Conservation (phyloP, 2,113 vertebrate genomes). For the Cephalophus harveyi region DNA sequence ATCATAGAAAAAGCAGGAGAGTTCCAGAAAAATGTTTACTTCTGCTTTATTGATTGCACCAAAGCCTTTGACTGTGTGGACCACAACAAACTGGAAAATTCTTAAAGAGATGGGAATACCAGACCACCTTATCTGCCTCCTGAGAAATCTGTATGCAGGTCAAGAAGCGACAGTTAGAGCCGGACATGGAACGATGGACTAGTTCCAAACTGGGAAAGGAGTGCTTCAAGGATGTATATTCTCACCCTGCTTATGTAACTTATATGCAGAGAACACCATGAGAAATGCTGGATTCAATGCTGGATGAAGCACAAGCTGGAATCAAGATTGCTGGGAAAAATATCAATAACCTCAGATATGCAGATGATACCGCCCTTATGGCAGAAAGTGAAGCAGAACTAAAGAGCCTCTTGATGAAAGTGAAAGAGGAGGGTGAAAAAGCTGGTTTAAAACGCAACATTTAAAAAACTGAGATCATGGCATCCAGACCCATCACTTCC, state of each 20-base stretch:
- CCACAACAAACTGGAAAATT: background rate
- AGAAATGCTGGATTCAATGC: background rate
- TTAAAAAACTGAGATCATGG: background rate
- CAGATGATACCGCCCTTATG: background rate
- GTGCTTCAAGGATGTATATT: background rate
- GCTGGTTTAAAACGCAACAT: background rate
- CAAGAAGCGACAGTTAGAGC: background rate
- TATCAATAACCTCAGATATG: background rate
- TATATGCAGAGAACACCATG: background rate
- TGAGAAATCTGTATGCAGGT: background rate
- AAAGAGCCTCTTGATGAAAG: background rate
- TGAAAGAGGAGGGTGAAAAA: background rate
- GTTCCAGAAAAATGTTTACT: background rate
- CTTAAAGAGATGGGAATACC: background rate
- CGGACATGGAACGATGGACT: background rate
- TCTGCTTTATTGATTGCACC: background rate
- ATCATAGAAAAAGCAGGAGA: background rate
- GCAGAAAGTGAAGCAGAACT: background rate
- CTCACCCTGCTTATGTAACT: background rate
- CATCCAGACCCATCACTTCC: background rate
- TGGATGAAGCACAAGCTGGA: background rate
- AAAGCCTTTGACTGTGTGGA: background rate
- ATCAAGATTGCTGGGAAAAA: background rate
- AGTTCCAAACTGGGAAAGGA: background rate
- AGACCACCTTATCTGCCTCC: background rate